Evolutionary conservation across 1,140 invertebrate species (phyloP).

Genomic region (Drosophila auraria): DNA sequence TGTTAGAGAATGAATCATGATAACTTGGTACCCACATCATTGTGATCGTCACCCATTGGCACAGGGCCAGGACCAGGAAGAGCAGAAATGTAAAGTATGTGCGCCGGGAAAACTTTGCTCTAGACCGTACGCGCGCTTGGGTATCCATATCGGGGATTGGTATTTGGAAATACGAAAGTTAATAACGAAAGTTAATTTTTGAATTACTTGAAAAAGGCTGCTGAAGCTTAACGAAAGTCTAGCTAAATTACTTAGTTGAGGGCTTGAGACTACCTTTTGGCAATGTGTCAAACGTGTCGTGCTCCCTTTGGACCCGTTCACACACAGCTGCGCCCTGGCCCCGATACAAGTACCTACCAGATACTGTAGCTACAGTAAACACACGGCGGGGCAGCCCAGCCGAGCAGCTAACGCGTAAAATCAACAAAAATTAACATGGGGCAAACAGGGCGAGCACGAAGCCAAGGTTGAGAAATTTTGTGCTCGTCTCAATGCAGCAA

Average conservation of each 20-base stretch:
- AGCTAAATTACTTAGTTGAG: neutral
- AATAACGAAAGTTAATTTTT: neutral
- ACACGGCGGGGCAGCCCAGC: slow-evolving; percentile 33
- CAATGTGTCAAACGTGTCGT: slow-evolving; percentile 24
- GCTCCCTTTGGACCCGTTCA: slow-evolving; percentile 14
- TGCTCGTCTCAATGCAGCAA: slow-evolving; percentile 51
- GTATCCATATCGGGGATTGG: neutral
- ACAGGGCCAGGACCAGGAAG: neutral
- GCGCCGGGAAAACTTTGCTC: neutral
- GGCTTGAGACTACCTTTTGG: slow-evolving; percentile 3
- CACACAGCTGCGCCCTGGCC: slow-evolving; percentile 49
- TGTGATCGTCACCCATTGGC: slow-evolving; percentile 12
- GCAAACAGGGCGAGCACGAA: slow-evolving; percentile 38
- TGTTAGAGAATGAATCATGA: neutral
- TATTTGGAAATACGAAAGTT: too few relatives aligned
- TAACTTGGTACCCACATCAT: slow-evolving; percentile 36
- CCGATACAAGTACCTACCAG: slow-evolving; percentile 23
- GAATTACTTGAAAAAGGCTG: neutral
- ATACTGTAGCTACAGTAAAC: slow-evolving; percentile 48
- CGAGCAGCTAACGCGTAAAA: slow-evolving; percentile 53
- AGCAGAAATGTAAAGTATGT: neutral
- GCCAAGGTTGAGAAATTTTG: slow-evolving; percentile 42
- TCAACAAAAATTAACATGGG: slow-evolving; percentile 66
- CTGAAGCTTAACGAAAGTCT: neutral
- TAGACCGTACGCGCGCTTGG: fast-evolving